phyloP scores from a whole-genome alignment of 2,888 invertebrate species.

The Morpho deidamia region DNA sequence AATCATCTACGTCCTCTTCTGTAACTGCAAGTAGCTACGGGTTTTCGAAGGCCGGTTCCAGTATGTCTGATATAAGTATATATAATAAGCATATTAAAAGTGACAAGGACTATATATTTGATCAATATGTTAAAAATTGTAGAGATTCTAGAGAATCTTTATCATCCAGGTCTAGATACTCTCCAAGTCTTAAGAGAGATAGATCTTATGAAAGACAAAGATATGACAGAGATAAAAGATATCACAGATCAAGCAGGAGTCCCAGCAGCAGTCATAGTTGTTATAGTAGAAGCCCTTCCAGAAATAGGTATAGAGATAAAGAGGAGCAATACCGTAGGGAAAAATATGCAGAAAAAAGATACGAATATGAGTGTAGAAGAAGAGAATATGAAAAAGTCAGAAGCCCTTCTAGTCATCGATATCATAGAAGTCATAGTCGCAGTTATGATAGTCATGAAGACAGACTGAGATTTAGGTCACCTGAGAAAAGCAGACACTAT shows the following conservation, averaged over 20 bases:
- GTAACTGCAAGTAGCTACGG: not conserved
- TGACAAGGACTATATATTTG: not conserved
- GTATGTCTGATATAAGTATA: not conserved
- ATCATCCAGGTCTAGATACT: constrained; percentile 31
- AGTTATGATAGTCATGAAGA: constrained; percentile 33
- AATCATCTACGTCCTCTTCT: constrained; percentile 2
- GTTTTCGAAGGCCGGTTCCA: not conserved
- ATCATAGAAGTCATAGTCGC: constrained; percentile 41
- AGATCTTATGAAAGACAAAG: constrained; percentile 30
- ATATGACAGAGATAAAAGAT: constrained; percentile 30
- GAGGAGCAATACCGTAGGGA: constrained; percentile 35
- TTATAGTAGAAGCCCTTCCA: constrained; percentile 38
- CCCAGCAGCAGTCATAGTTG: constrained; percentile 35
- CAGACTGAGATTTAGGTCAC: constrained; percentile 37
- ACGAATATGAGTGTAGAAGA: constrained; percentile 43
- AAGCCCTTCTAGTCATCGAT: constrained; percentile 37
- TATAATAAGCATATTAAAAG: constrained; percentile 7
- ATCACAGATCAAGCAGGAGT: constrained; percentile 36
- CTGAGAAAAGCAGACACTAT: constrained; percentile 36
- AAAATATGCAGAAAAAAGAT: constrained; percentile 26
- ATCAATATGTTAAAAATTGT: not conserved
- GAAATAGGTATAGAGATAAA: constrained; percentile 31
- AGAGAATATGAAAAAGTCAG: constrained; percentile 37
- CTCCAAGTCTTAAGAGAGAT: constrained; percentile 30
- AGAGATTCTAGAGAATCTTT: constrained; percentile 21